Conservation (phyloP, 2,797 vertebrate species). For the Epinephelus awoara region DNA sequence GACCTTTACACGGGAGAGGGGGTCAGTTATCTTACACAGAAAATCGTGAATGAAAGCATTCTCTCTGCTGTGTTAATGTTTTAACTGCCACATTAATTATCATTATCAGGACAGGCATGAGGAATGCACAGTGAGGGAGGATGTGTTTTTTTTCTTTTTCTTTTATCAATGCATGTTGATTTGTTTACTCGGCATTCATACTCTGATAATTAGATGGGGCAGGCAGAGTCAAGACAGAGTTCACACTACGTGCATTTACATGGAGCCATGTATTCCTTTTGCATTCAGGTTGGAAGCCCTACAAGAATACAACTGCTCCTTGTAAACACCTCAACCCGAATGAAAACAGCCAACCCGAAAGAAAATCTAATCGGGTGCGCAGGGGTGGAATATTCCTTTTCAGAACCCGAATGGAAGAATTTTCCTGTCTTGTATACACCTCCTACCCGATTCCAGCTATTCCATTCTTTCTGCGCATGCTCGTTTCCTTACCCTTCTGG, state of each 20-base stretch:
- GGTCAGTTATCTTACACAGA: conserved; percentile 77
- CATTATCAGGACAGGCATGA: conserved; percentile 40
- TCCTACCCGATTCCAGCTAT: too few relatives aligned
- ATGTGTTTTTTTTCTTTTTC: conserved; percentile 33
- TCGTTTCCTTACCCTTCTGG: too few relatives aligned
- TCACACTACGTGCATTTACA: not conserved
- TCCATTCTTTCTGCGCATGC: too few relatives aligned
- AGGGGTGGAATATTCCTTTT: too few relatives aligned
- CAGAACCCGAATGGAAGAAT: too few relatives aligned
- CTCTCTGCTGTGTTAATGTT: conserved; percentile 63
- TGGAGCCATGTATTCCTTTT: too few relatives aligned
- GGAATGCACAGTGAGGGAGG: conserved; percentile 1
- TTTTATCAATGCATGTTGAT: conserved; percentile 18
- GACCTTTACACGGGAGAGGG: conserved; percentile 76
- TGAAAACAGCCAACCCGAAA: too few relatives aligned
- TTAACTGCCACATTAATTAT: conserved; percentile 70
- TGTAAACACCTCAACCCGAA: too few relatives aligned
- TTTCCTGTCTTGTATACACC: too few relatives aligned
- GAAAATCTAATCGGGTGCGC: too few relatives aligned
- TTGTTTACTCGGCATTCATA: conserved; percentile 55
- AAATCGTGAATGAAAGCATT: conserved; percentile 68
- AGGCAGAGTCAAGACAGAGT: conserved; percentile 26
- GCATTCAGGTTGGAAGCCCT: too few relatives aligned
- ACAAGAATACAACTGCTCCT: too few relatives aligned
- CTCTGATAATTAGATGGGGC: conserved; percentile 56